A percentile compares a stretch with the other conserved stretches of the same genome.
Evolutionary conservation across 1,140 invertebrate genomes (phyloP).

Genomic region (Drosophila nasuta): DNA sequence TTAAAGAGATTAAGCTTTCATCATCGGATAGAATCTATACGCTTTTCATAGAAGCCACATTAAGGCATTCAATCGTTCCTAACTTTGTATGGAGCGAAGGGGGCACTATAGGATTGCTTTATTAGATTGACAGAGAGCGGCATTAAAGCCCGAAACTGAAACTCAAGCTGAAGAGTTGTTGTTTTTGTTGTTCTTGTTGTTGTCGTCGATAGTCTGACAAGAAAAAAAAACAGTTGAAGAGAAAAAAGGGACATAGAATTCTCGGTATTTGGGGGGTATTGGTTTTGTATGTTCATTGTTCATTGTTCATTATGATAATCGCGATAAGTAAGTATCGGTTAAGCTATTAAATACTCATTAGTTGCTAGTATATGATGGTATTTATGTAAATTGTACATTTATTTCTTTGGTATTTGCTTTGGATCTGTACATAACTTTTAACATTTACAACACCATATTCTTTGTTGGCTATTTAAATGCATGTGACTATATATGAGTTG

Average conservation of each 20-base stretch:
- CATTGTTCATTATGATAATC: slow-evolving; percentile 27
- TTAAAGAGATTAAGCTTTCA: slow-evolving; percentile 21
- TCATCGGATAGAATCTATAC: slow-evolving; percentile 38
- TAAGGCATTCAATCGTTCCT: slow-evolving; percentile 75
- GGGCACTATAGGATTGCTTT: slow-evolving; percentile 77
- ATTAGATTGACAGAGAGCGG: slow-evolving; percentile 71
- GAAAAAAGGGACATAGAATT: slow-evolving; percentile 25
- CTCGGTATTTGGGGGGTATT: slow-evolving; percentile 24
- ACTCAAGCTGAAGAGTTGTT: slow-evolving; percentile 15
- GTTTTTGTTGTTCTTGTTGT: background rate
- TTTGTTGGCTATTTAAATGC: slow-evolving; percentile 61
- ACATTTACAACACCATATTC: slow-evolving; percentile 71
- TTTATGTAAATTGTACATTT: slow-evolving; percentile 51
- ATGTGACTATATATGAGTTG: slow-evolving; percentile 34
- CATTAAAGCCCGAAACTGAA: slow-evolving; percentile 24
- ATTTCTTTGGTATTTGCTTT: slow-evolving; percentile 43
- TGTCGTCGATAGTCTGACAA: no score
- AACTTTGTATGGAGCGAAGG: slow-evolving; percentile 61
- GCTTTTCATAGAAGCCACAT: slow-evolving; percentile 69
- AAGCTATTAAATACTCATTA: slow-evolving; percentile 17
- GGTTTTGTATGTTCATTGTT: slow-evolving; percentile 22
- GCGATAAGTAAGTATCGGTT: slow-evolving; percentile 19
- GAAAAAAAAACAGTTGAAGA: no score
- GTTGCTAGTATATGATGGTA: slow-evolving; percentile 15
- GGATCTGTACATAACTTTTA: slow-evolving; percentile 41